Conservation (phyloP, 2,888 invertebrate species). For the Zeuzera pyrina region DNA sequence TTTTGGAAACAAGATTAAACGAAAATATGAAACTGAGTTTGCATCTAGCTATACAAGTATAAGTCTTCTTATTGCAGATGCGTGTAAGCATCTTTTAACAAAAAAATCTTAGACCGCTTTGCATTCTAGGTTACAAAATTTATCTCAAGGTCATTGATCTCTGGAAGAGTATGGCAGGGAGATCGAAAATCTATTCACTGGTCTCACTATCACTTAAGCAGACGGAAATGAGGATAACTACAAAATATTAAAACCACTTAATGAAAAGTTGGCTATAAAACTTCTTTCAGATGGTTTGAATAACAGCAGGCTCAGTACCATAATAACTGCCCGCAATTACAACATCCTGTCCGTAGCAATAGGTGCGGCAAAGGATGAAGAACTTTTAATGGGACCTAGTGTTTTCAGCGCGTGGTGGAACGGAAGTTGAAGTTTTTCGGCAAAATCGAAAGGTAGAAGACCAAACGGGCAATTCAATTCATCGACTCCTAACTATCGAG, state of each 20-base stretch:
- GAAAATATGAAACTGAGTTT: no score
- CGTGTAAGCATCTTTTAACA: not conserved
- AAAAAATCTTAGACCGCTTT: conserved; percentile 2
- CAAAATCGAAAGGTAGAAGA: no score
- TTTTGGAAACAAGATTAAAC: no score
- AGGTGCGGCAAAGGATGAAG: conserved; percentile 3
- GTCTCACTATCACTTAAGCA: not conserved
- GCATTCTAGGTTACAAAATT: conserved; percentile 2
- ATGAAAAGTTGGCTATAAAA: not conserved
- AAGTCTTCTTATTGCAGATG: conserved; percentile 1
- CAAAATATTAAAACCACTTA: not conserved
- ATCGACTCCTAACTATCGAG: no score
- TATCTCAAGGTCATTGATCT: no score
- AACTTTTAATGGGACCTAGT: no score
- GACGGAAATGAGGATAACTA: not conserved
- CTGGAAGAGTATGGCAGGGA: no score
- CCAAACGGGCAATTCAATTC: no score
- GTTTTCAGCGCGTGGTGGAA: not conserved
- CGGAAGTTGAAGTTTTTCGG: no score
- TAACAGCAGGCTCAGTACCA: not conserved
- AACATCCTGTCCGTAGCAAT: no score
- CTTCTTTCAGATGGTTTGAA: not conserved
- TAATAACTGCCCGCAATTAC: no score
- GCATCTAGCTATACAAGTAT: no score
- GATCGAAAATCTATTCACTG: not conserved